These are phyloP conservation scores for Bothrops jararaca DNA, from an alignment of 2,113 vertebrate genomes.

Conservation along the genomic window DNA sequence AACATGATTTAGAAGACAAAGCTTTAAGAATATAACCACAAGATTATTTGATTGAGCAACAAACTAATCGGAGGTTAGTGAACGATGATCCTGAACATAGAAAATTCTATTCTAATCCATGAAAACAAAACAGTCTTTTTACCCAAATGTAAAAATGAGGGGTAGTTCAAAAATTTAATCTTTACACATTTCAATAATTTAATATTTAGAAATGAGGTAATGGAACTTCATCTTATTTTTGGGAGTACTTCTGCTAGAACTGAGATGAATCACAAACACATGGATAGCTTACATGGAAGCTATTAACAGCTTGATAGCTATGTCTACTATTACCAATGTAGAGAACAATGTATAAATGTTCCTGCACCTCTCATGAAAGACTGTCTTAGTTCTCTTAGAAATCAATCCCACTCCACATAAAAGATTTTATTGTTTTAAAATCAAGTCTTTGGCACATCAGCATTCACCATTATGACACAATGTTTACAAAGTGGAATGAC, in stretches of 20 bases:
- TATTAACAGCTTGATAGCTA: not conserved
- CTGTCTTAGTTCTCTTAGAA: not conserved
- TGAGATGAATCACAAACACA: not conserved
- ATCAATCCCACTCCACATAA: not conserved
- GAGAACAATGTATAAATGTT: not conserved
- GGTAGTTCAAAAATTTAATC: conserved; percentile 32
- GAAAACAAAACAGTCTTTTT: conserved; percentile 14
- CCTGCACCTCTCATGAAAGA: not conserved
- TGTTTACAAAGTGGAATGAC: not conserved
- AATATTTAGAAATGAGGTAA: conserved; percentile 7
- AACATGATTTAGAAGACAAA: conserved; percentile 30
- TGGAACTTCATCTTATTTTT: not conserved
- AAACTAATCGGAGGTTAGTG: conserved; percentile 27
- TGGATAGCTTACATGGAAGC: not conserved
- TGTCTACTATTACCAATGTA: not conserved
- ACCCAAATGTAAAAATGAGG: not conserved
- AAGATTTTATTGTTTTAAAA: not conserved
- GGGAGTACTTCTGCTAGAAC: conserved; percentile 3
- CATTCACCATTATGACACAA: not conserved
- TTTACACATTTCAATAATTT: not conserved
- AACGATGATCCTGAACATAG: conserved; percentile 33
- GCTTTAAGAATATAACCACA: conserved; percentile 35
- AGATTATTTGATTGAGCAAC: conserved; percentile 24
- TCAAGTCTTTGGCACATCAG: not conserved
- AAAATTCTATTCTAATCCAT: conserved; percentile 15